phyloP scores from a whole-genome alignment of 2,888 invertebrate genomes.

The Cosmopolites sordidus region DNA sequence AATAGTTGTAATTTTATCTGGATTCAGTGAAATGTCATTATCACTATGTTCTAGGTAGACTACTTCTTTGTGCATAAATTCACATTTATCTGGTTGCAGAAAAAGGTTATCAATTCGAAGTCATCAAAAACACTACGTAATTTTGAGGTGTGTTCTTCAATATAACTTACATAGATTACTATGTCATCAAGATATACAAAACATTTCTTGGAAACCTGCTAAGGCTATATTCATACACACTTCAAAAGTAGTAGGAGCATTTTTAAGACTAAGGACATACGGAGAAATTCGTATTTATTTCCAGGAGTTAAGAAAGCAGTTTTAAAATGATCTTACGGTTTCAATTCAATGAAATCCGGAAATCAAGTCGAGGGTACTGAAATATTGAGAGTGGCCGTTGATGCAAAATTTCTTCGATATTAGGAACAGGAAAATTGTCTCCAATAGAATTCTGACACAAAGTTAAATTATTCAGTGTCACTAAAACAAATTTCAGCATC shows the following conservation, averaged over 20 bases:
- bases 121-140: conserved; percentile 34
- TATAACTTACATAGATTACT: conserved; percentile 34
- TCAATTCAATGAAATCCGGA: conserved; percentile 43
- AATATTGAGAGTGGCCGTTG: conserved; percentile 32
- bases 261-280: conserved; percentile 43
- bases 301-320: conserved; percentile 39
- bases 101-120: conserved; percentile 31
- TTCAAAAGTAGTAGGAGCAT: conserved; percentile 37
- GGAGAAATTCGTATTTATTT: conserved; percentile 40
- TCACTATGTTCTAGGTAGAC: conserved; percentile 41
- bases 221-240: conserved; percentile 14
- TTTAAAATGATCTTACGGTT: conserved; percentile 36
- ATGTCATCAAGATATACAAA: no score
- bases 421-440: conserved; percentile 9
- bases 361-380: conserved; percentile 41
- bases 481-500: no score
- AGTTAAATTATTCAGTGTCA: no score
- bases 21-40: conserved; percentile 39
- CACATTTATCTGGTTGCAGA: conserved; percentile 37
- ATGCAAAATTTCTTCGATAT: conserved; percentile 15
- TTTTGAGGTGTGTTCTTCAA: conserved; percentile 31
- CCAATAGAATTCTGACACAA: no score
- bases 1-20: no score
- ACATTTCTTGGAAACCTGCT: conserved; percentile 18
- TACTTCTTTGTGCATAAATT: conserved; percentile 40